Evolutionary conservation across 1,140 invertebrate species (phyloP).

Genomic region (Pseudomyrmex sp.): DNA sequence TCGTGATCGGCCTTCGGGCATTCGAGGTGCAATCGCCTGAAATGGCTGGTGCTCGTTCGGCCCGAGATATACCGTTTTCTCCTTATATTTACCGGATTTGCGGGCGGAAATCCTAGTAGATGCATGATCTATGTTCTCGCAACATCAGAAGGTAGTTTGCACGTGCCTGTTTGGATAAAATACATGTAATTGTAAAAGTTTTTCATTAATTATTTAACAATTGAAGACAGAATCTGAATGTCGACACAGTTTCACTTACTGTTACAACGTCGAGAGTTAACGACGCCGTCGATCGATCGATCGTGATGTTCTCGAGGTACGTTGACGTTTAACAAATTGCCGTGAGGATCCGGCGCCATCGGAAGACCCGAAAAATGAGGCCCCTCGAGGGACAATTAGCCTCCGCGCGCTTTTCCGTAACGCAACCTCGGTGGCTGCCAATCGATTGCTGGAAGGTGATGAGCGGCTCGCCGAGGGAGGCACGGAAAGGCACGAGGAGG

Average conservation of each 20-base stretch:
- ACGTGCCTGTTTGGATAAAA: neutral
- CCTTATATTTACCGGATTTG: slow-evolving; percentile 37
- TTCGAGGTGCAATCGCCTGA: slow-evolving; percentile 75
- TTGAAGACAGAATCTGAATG: neutral
- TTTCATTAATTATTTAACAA: slow-evolving; percentile 6
- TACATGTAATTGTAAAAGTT: neutral
- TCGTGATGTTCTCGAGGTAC: slow-evolving; percentile 38
- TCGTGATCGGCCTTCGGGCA: slow-evolving; percentile 81
- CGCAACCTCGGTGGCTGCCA: slow-evolving; percentile 69
- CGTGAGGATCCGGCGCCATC: slow-evolving; percentile 66
- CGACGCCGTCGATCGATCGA: slow-evolving; percentile 70
- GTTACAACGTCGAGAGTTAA: slow-evolving; percentile 59
- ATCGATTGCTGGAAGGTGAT: slow-evolving; percentile 65
- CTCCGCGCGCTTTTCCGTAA: slow-evolving; percentile 69
- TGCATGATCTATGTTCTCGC: slow-evolving; percentile 69
- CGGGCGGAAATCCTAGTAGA: slow-evolving; percentile 61
- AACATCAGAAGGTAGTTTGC: neutral
- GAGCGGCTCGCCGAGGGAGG: slow-evolving; percentile 39
- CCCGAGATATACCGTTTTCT: slow-evolving; percentile 70
- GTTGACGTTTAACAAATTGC: slow-evolving; percentile 72
- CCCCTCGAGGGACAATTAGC: slow-evolving; percentile 79
- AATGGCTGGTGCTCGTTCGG: slow-evolving; percentile 70
- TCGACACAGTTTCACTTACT: slow-evolving; percentile 1
- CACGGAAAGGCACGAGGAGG: slow-evolving; percentile 17
- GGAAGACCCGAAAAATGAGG: slow-evolving; percentile 74